These are phyloP conservation scores for Phallusia fumigata DNA, from an alignment of 23 tunicate genomes.

Conservation along the genomic window DNA sequence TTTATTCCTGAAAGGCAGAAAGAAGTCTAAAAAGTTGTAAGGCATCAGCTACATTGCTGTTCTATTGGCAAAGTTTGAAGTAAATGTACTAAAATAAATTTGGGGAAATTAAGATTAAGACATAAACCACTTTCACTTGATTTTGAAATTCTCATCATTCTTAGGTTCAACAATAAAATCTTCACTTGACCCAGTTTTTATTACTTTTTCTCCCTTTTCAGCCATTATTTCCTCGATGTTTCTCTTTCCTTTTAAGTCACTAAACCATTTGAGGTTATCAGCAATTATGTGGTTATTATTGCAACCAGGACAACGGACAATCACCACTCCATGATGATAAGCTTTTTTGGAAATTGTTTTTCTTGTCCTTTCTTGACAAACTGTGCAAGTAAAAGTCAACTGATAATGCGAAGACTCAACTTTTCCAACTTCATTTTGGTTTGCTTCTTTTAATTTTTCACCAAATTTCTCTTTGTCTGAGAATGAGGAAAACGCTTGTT, in stretches of 20 bases:
- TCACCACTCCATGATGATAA: constrained; percentile 93
- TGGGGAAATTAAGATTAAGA: no score
- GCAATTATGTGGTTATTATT: constrained; percentile 88
- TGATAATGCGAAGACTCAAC: constrained; percentile 46
- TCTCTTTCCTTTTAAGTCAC: constrained; percentile 88
- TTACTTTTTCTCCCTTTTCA: constrained; percentile 89
- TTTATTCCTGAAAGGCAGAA: no score
- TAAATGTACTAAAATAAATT: no score
- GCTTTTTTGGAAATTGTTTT: constrained; percentile 85
- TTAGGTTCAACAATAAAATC: constrained; percentile 64
- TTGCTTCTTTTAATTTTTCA: no score
- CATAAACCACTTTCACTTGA: no score
- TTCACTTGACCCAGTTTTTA: constrained; percentile 26
- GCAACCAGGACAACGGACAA: constrained; percentile 89
- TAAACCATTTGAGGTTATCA: constrained; percentile 91
- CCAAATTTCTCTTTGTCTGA: no score
- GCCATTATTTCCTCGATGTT: constrained; percentile 97
- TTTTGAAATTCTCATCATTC: neutral
- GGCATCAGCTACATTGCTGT: no score
- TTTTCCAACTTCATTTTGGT: constrained; percentile 16
- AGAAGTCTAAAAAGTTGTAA: no score
- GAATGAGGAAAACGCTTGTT: no score
- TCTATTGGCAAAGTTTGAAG: no score
- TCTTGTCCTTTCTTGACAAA: constrained; percentile 59
- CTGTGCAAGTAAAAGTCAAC: constrained; percentile 84